These are phyloP conservation scores for Teleiodes luculella DNA, from an alignment of 2,888 invertebrate species.

Conservation along the genomic window DNA sequence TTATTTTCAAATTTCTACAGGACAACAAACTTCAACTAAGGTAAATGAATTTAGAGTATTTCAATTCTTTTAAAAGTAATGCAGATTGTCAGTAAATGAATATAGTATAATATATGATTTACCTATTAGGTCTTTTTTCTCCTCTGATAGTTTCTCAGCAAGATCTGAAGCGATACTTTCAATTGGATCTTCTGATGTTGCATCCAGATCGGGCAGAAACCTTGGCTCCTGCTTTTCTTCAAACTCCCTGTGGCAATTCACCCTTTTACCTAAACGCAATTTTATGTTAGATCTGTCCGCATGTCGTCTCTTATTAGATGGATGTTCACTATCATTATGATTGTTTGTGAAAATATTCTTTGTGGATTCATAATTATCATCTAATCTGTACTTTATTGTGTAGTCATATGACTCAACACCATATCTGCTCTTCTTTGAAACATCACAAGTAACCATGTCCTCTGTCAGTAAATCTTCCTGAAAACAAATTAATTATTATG, in stretches of 20 bases:
- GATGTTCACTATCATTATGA: slow-evolving; percentile 38
- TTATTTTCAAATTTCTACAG: no score
- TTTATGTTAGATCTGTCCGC: slow-evolving; percentile 79
- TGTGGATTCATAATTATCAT: slow-evolving; percentile 61
- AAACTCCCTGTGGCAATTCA: slow-evolving; percentile 57
- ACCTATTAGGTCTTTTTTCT: slow-evolving; percentile 86
- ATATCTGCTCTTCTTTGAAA: slow-evolving; percentile 82
- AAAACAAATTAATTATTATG: no score
- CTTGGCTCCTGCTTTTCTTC: slow-evolving; percentile 76
- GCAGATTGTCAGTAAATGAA: neutral
- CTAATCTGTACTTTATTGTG: slow-evolving; percentile 80
- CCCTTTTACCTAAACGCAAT: slow-evolving; percentile 75
- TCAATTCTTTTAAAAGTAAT: neutral
- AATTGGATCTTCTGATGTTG: slow-evolving; percentile 67
- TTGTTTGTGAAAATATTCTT: slow-evolving; percentile 57
- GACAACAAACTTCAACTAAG: no score
- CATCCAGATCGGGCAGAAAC: slow-evolving; percentile 78
- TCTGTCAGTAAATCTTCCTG: slow-evolving; percentile 90
- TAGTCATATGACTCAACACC: slow-evolving; percentile 89
- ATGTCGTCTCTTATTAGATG: slow-evolving; percentile 78
- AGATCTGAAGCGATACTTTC: slow-evolving; percentile 84
- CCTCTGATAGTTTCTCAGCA: slow-evolving; percentile 84
- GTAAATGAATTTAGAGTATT: no score
- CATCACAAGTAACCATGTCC: slow-evolving; percentile 87
- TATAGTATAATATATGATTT: slow-evolving; percentile 35